Conservation (phyloP, 2,888 invertebrate species). For the Lithosia quadra region DNA sequence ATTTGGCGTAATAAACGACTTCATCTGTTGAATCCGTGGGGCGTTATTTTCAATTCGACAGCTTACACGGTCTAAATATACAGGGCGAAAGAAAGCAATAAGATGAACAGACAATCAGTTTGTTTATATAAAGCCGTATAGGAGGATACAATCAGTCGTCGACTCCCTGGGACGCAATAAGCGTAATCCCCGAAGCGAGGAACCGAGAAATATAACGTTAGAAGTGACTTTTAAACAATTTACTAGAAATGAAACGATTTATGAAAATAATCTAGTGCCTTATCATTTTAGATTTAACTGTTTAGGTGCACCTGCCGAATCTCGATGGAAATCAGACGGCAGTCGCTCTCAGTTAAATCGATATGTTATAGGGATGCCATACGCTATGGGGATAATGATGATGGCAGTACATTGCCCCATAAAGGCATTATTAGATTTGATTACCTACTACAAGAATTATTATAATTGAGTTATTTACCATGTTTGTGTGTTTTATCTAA, state of each 20-base stretch:
- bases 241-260: conserved; percentile 14
- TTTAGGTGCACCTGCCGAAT: no score
- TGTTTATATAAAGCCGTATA: conserved; percentile 77
- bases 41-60: conserved; percentile 54
- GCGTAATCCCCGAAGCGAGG: conserved; percentile 72
- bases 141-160: conserved; percentile 75
- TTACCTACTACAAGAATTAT: no score
- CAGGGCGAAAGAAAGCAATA: conserved; percentile 65
- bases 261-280: neutral
- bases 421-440: no score
- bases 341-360: no score
- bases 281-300: neutral
- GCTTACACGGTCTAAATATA: conserved; percentile 37
- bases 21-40: conserved; percentile 50
- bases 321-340: no score
- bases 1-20: conserved; percentile 52
- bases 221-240: conserved; percentile 53
- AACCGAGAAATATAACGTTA: conserved; percentile 52
- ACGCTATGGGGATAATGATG: no score
- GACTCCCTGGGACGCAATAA: conserved; percentile 79
- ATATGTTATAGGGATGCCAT: no score
- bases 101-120: conserved; percentile 76
- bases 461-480: no score
- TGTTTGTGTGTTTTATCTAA: no score
- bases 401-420: no score